Base-by-base conservation (phyloP, 2,888 invertebrate species). In the Drosophila parthenogenetica region DNA sequence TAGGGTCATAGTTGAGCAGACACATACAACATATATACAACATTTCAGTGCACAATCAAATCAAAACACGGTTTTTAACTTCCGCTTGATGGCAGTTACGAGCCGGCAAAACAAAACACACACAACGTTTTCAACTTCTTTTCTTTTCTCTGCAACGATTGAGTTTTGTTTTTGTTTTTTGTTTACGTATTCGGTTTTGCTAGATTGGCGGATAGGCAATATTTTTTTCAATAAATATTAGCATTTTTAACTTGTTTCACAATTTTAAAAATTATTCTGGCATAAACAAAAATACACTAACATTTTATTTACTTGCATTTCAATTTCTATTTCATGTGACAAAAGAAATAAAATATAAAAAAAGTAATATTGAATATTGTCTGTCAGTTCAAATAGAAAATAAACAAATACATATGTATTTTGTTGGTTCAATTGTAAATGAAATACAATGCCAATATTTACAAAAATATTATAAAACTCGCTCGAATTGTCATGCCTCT, bases 1-100 rank as follows among this genome's bases (percentile, higher is more conserved):
- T 3, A 13, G 32, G 40, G 14, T 59, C 42, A 68, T 42, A 69
- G 73, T 63, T 68, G 53, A 49, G 29, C 22, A 67, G 48, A 58
- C 54, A 69, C 35, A 50, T 51, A 59, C 19, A 61, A 73, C 72
- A 79, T 87, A 69, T 35, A 50, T 51, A 59, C 19, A 61, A 75
- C 72, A 79, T 87, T 85, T 78, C 83, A 65, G 75, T 82, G 86
- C 78, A 74, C 83, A 85, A 86, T 85, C 88, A 87, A 86, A 85
- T 85, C 88, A 85, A 86, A 85, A 80, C 81, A 85, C 81, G 86
- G 83, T 79, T 86, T 84, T 82, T 86, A 88, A 80, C 84, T 85
- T 85, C 84, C 84, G 86, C 83, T 86, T 71, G 83, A 83, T 55
- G 81, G 79, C 74, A 82, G 87, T 81, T 83, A 77, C 77, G 69